Base-by-base conservation (phyloP, 2,113 vertebrate genomes). In the Mohoua ochrocephala region DNA sequence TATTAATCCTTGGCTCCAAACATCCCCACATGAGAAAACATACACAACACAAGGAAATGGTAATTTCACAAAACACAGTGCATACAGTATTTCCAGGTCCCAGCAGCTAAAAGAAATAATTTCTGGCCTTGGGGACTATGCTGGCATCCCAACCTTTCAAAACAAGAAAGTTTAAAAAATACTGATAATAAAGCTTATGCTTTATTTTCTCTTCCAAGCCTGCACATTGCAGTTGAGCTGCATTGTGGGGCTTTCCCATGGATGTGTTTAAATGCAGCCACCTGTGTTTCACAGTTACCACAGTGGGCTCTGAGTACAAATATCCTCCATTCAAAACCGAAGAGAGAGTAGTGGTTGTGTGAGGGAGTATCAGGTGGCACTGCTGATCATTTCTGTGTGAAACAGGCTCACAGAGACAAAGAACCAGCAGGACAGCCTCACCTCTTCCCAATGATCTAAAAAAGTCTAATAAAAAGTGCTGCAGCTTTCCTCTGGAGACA, bases 21-120 rank as follows among this genome's bases (percentile, higher is more conserved):
- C 13, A 47, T 18, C 20, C 11, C 20, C 31, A 7, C 15, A 10
- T 44, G 3, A 60, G 13, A 57, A 70, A 89, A 54, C 3, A 14
- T 0, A 2, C 2, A 12, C 10, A 53, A 10, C 1, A 26, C n/a
- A 44, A 42, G 19, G 11, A 77, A 56, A 65, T 12, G 14, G 13
- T 11, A 4, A 45, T 26, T 35, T 89, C n/a, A 39, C 17, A 71
- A 81, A 95, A 39, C 30, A 50, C 7, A 41, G 7, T 8, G 7
- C 31, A 41, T 13, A 7, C 1, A n/a, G 6, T 16, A 26, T 21
- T 39, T 67, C 45, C 10, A 63, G 41, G 18, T 37, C 13, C 27
- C 22, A 35, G 35, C n/a, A 50, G 41, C 35, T 75, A 52, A 81
- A 93, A 41, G 7, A 71, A 64, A 11, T 61, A 15, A 69, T 53